Conservation (phyloP, 2,888 invertebrate genomes). For the Hypolimnas misippus region DNA sequence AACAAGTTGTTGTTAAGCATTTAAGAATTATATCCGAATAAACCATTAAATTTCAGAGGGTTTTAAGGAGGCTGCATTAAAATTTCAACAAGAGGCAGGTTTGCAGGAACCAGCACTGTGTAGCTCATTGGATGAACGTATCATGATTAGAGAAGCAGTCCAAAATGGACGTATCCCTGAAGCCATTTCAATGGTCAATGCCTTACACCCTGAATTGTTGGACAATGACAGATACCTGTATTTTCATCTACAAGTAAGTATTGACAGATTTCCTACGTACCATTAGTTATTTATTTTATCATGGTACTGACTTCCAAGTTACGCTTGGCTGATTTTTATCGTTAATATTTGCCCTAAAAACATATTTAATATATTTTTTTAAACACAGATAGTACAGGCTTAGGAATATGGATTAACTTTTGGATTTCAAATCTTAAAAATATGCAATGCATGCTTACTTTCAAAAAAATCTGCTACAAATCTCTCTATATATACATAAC, state of each 20-base stretch:
- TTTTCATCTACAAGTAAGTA: conserved; percentile 96
- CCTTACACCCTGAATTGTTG: conserved; percentile 96
- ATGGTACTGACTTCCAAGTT: neutral
- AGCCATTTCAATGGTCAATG: conserved; percentile 96
- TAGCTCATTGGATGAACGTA: conserved; percentile 95
- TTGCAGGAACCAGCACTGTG: conserved; percentile 79
- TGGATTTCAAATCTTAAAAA: no score
- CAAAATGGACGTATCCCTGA: conserved; percentile 96
- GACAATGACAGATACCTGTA: conserved; percentile 98
- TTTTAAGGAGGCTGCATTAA: conserved; percentile 98
- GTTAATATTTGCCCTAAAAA: no score
- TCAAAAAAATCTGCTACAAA: no score
- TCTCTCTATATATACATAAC: no score
- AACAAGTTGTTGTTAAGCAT: neutral
- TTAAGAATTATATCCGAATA: neutral
- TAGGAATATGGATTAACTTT: no score
- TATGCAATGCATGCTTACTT: no score
- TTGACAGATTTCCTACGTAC: neutral
- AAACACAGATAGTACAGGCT: no score
- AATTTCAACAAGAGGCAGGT: conserved; percentile 97
- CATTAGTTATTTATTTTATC: neutral
- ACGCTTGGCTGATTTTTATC: no score
- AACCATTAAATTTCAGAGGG: conserved; percentile 86
- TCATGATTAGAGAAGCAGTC: conserved; percentile 96
- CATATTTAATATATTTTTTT: no score